Evolutionary conservation across 2,113 vertebrate species (phyloP).

Genomic region (Oreochromis niloticus): DNA sequence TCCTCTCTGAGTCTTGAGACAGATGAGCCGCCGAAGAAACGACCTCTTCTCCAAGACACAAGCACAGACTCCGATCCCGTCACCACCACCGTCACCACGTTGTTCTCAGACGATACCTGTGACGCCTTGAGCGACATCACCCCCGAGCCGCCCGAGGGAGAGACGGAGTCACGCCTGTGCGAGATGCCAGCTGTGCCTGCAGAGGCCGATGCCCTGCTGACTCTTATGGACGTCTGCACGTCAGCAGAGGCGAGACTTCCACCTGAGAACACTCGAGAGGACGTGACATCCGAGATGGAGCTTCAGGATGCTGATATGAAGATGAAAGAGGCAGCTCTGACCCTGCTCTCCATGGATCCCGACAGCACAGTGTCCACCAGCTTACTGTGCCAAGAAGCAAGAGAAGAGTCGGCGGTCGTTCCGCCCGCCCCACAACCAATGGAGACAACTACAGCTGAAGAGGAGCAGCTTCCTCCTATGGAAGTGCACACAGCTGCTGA

Average conservation of each 20-base stretch:
- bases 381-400: background rate
- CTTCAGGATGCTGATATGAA: conserved; percentile 69
- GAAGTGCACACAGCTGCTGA: background rate
- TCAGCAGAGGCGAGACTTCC: conserved; percentile 52
- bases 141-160: conserved; percentile 61
- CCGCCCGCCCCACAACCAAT: background rate
- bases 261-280: background rate
- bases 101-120: conserved; percentile 72
- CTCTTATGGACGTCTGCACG: conserved; percentile 66
- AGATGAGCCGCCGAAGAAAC: conserved; percentile 15
- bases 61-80: conserved; percentile 70
- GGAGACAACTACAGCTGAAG: background rate
- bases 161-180: background rate
- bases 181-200: conserved; percentile 35
- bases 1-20: background rate
- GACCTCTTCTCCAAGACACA: conserved; percentile 5
- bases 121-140: conserved; percentile 70
- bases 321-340: conserved; percentile 77
- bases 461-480: background rate
- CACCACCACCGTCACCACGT: conserved; percentile 18
- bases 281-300: background rate
- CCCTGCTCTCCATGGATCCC: conserved; percentile 78
- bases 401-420: background rate
- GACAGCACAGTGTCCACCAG: conserved; percentile 45
- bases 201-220: conserved; percentile 69